Evolutionary conservation across 2,797 vertebrate genomes (phyloP).

Genomic region (Sebastes minor): DNA sequence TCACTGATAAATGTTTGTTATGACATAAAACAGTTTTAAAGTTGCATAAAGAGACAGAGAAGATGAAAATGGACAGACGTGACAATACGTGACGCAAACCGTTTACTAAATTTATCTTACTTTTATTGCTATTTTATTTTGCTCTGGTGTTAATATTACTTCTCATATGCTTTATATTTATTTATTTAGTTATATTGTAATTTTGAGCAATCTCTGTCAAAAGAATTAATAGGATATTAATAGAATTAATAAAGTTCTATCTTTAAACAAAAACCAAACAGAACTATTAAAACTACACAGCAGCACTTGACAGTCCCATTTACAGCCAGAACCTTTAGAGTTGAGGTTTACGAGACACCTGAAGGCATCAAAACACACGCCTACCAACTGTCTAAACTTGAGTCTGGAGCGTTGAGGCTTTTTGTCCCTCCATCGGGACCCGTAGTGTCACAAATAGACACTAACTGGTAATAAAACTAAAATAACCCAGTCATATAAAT

Average conservation of each 20-base stretch:
- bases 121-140: too few relatives aligned
- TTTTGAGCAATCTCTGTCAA: too few relatives aligned
- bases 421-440: slow-evolving; percentile 8
- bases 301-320: not conserved
- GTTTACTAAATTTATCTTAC: too few relatives aligned
- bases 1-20: not conserved
- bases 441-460: slow-evolving; percentile 1
- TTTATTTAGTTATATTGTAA: too few relatives aligned
- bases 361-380: slow-evolving; percentile 33
- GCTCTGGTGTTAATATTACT: too few relatives aligned
- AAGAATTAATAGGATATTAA: too few relatives aligned
- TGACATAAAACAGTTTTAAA: not conserved
- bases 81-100: not conserved
- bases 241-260: too few relatives aligned
- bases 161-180: too few relatives aligned
- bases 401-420: slow-evolving; percentile 8
- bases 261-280: too few relatives aligned
- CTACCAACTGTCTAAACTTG: not conserved
- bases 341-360: not conserved
- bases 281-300: not conserved
- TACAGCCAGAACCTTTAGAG: rapidly evolving
- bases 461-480: not conserved
- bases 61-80: not conserved
- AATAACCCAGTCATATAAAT: not conserved
- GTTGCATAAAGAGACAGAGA: not conserved